phyloP scores from a whole-genome alignment of 2,888 invertebrate species.

The Plebejus melissa region DNA sequence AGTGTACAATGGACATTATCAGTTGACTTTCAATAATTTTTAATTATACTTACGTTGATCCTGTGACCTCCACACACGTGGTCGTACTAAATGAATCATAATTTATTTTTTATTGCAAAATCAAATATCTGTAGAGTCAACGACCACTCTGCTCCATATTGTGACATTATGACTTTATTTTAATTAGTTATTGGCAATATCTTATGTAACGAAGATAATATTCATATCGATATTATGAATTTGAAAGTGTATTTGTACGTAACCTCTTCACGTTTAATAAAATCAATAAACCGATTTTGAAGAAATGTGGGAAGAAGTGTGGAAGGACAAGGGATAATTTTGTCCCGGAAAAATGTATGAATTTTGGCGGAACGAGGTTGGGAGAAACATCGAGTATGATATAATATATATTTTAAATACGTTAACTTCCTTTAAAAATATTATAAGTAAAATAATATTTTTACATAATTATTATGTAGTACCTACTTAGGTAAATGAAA shows the following conservation, averaged over 20 bases:
- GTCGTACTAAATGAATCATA: constrained; percentile 2
- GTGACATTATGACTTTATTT: neutral
- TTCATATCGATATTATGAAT: neutral
- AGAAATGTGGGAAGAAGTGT: too few relatives aligned
- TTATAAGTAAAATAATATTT: too few relatives aligned
- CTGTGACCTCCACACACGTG: constrained; percentile 7
- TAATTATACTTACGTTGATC: constrained; percentile 8
- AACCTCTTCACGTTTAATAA: too few relatives aligned
- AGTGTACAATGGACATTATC: neutral
- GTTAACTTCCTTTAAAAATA: neutral
- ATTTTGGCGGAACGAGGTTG: too few relatives aligned
- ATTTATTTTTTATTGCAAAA: constrained; percentile 6
- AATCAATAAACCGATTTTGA: too few relatives aligned
- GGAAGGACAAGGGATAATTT: too few relatives aligned
- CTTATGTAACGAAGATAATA: constrained; percentile 5
- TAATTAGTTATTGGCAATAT: constrained; percentile 5
- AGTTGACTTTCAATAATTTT: neutral
- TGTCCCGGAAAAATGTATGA: too few relatives aligned
- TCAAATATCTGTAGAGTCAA: constrained; percentile 1
- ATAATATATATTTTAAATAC: too few relatives aligned
- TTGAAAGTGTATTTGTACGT: too few relatives aligned
- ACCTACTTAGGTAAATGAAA: neutral
- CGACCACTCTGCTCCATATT: neutral
- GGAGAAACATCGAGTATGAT: too few relatives aligned
- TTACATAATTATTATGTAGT: too few relatives aligned